Base-by-base conservation (phyloP, 1,140 invertebrate genomes). In the Formica selysi region DNA sequence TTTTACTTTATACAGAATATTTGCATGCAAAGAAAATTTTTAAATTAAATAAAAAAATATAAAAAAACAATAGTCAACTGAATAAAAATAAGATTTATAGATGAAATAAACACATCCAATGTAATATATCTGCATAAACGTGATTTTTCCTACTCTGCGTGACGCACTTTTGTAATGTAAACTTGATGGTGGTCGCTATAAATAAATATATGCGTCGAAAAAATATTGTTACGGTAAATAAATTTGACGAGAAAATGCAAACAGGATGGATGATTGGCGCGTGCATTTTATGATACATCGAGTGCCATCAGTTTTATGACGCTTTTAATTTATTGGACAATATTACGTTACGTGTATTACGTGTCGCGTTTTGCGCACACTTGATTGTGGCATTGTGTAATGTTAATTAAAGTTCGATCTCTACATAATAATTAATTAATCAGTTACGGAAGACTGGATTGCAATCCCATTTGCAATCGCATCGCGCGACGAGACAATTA, bases 401-500 rank as follows among this genome's bases (percentile, higher is more conserved):
- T 73, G 79, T 38, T 80, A 73, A 73, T 81, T 81, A 81, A 71
- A 81, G 38, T 59, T 26, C 48, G 36, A 79, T 57, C 51, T 71
- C 48, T 16, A 44, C 36, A 59, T 71, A 57, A 80, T 80, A 80
- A 80, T 80, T 81, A 73, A 81, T 81, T 73, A 59, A 81, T 81
- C 57, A 32, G 67, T 61, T 38, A 36, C 26, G 62, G 41, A 51
- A 68, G 41, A 29, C 22, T 29, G 62, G 2, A 22, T 81, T 65
- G n/a, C 26, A 36, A 29, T 76, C 11, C 57, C 54, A 62, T 68
- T 79, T 68, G 44, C 64, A 62, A 38, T 54, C 32, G 41, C 16
- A 32, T 51, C 64, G 41, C 29, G 13, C n/a, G 38, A 19, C 19
- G 61, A 48, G 61, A 41, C 32, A 48, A 79, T 68, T 36, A 8